Conservation (phyloP, 2,113 vertebrate genomes). For the Hemicordylus capensis region DNA sequence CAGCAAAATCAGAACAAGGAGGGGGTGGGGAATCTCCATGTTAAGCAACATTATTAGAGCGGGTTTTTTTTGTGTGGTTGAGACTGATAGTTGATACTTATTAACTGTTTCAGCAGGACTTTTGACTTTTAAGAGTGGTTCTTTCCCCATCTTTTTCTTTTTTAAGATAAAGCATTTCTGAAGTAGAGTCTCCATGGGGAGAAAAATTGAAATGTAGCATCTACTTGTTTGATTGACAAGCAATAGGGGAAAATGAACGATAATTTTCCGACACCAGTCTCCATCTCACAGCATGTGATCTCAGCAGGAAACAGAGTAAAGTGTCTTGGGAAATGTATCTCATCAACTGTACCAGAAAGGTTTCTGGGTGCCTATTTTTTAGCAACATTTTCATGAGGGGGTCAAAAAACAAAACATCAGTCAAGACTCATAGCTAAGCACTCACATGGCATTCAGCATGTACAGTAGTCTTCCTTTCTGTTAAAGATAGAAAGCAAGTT, state of each 20-base stretch:
- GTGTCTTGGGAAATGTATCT: slow-evolving; percentile 30
- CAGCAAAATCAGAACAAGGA: slow-evolving; percentile 51
- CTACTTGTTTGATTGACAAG: slow-evolving; percentile 25
- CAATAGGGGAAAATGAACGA: slow-evolving; percentile 34
- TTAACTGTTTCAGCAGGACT: slow-evolving; percentile 36
- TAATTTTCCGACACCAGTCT: slow-evolving; percentile 23
- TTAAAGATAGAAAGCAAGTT: neutral
- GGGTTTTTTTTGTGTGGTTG: slow-evolving; percentile 9
- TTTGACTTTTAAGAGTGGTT: slow-evolving; percentile 21
- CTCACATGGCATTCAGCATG: neutral
- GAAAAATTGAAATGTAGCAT: slow-evolving; percentile 1
- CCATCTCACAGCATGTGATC: slow-evolving; percentile 1
- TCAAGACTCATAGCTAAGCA: neutral
- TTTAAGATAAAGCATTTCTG: slow-evolving; percentile 3
- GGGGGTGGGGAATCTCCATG: too few species aligned
- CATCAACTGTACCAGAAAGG: slow-evolving; percentile 37
- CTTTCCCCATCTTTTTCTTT: neutral
- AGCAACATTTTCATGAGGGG: neutral
- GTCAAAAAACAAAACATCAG: neutral
- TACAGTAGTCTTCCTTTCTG: neutral
- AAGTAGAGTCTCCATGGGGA: neutral
- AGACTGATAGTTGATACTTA: slow-evolving; percentile 5
- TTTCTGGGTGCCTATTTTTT: slow-evolving; percentile 10
- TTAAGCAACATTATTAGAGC: slow-evolving; percentile 52
- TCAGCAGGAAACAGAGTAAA: slow-evolving; percentile 31